Base-by-base conservation (phyloP, 2,113 vertebrate genomes). In the Danionella cerebrum region DNA sequence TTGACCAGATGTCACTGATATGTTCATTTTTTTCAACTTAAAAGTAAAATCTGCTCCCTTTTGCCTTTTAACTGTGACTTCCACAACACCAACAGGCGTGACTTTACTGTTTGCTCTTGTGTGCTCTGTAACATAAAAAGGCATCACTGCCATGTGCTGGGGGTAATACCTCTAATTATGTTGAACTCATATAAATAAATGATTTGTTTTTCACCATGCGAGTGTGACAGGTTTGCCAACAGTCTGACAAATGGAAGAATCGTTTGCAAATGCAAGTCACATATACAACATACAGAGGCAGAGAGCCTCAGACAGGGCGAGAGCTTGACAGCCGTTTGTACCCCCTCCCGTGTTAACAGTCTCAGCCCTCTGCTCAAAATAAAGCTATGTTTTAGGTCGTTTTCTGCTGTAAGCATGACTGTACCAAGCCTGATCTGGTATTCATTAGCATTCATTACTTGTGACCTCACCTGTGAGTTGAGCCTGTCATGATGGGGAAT, bases 121-220 rank as follows among this genome's bases (percentile, higher is more conserved):
- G 80, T 81, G 86, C 83, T 78, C 84, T 83, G 84, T 82, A 86
- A 80, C 80, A 82, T 82, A 82, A 87, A 85, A 85, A 82, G 74
- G 76, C 84, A 85, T 89, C 85, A 88, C 73, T 76, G 81, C 78
- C 78, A 73, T 75, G 82, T 80, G 27, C 77, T 16, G 39, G 38
- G n/a, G 18, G 80, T 84, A 84, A 86, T 79, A 80, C 78, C 73
- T 82, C 72, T 89, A 88, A 90, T 90, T 88, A 87, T 82, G 86
- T 82, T 86, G 85, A 86, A 89, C 80, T 83, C 76, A 85, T 86
- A 84, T 80, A 88, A 89, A 89, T 86, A 88, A 87, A 89, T 88
- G 75, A 83, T 82, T 70, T 77, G 79, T 79, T 77, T 82, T 84
- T 79, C 83, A 85, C 81, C 83, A 80, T 84, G 84, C 74, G 80